Conservation (phyloP, 2,888 invertebrate species). For the Apamea monoglypha region DNA sequence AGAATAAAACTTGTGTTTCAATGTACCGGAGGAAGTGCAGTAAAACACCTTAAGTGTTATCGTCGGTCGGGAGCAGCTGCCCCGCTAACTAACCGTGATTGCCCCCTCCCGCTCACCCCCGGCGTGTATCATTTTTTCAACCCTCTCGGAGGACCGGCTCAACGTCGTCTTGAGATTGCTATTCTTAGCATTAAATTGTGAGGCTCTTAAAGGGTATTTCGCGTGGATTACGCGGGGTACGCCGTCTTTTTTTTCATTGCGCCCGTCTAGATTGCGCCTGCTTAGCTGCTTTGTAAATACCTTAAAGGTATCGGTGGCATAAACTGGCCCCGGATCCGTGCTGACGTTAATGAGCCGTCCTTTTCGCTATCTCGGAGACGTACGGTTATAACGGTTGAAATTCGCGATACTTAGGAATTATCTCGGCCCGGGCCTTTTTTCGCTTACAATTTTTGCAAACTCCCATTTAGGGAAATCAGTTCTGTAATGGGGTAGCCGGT, state of each 20-base stretch:
- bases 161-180: conserved; percentile 85
- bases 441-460: conserved; percentile 76
- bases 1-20: conserved; percentile 72
- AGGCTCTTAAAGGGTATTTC: conserved; percentile 86
- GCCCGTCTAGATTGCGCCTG: conserved; percentile 81
- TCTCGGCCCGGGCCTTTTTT: conserved; percentile 74
- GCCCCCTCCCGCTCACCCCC: conserved; percentile 68
- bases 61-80: conserved; percentile 82
- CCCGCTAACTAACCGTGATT: conserved; percentile 86
- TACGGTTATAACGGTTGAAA: conserved; percentile 82
- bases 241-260: conserved; percentile 82
- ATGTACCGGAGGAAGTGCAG: conserved; percentile 72
- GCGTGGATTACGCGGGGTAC: conserved; percentile 82
- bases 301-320: conserved; percentile 88
- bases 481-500: conserved; percentile 75
- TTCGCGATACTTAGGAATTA: conserved; percentile 81
- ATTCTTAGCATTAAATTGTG: conserved; percentile 89
- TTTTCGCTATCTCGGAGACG: conserved; percentile 86
- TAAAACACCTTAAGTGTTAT: conserved; percentile 83
- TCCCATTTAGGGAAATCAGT: conserved; percentile 79
- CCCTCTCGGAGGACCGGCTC: conserved; percentile 81
- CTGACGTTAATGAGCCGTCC: conserved; percentile 88
- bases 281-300: conserved; percentile 88
- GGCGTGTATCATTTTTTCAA: conserved; percentile 87
- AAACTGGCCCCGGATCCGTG: conserved; percentile 84